Evolutionary conservation across 2,888 invertebrate genomes (phyloP), one percentile per base, ranked within the genome.

Genomic region (Mimachlamys varia): DNA sequence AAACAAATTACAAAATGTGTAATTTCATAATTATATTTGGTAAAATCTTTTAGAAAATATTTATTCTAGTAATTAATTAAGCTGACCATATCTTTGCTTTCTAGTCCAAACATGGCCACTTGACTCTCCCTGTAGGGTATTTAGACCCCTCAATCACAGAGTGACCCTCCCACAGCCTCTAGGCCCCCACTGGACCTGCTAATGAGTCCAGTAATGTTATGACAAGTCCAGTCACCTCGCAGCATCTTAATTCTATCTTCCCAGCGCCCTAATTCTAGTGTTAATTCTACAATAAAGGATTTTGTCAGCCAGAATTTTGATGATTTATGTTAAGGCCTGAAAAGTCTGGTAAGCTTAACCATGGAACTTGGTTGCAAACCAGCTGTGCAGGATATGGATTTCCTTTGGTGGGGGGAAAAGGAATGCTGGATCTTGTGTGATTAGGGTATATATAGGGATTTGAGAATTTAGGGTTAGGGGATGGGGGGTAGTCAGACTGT

Each of bases 221-320:
- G 76, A 76, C 76, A 76, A 76, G 76, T 33, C 27, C 76, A 27
- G 76, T 33, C 76, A 27, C 33, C 27, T 22, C 33, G 4, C 76
- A 76, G 76, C 76, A 76, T 76, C 27, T 15, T 76, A 76, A 76
- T 76, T 76, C 76, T 33, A 76, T 76, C 76, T 27, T 76, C 76
- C 12, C 33, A 13, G 33, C 27, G 2, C 7, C 76, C 76, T 27
- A 76, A 76, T 33, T 27, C 33, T 76, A 33, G 76, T 76, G 22
- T 76, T 76, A 33, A 76, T 76, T 76, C 76, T 76, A 27, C 76
- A 33, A 76, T 76, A 33, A 76, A 76, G 33, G 17, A 27, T 22
- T 22, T 33, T 76, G 33, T 33, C 76, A 33, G 13, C 7, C 27
- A 76, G 27, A 76, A 76, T 33, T 76, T 33, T 76, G 0, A 76